Percentiles rank a stretch among this genome's conserved stretches.
Evolutionary conservation across 2,797 vertebrate species (phyloP).

Genomic region (Heterohyrax brucei): DNA sequence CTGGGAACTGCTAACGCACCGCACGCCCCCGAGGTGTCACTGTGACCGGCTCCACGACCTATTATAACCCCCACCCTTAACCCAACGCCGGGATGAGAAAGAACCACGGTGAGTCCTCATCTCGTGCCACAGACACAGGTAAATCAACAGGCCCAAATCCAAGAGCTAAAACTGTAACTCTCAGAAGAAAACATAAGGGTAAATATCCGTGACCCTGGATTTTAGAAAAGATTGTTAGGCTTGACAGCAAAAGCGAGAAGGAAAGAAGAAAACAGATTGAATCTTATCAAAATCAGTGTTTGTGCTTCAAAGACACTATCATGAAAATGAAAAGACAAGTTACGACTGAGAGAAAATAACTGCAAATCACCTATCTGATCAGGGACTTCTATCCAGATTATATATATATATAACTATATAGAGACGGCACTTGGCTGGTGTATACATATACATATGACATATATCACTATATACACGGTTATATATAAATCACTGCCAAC

Average conservation of each 20-base stretch:
- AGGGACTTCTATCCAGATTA: not conserved
- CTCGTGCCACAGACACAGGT: not conserved
- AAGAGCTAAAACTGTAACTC: too few species aligned
- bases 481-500: too few species aligned
- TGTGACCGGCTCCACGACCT: not conserved
- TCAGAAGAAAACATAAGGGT: not conserved
- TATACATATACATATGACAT: too few species aligned
- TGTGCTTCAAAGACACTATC: too few species aligned
- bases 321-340: too few species aligned
- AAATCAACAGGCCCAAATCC: too few species aligned
- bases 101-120: not conserved
- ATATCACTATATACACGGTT: too few species aligned
- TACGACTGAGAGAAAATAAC: too few species aligned
- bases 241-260: not conserved
- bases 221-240: not conserved
- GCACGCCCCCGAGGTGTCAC: not conserved
- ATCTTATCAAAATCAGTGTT: not conserved
- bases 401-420: not conserved
- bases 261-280: not conserved
- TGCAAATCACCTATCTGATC: not conserved
- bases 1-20: not conserved
- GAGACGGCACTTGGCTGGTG: too few species aligned
- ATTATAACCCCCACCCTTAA: not conserved
- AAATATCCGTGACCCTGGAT: not conserved
- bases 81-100: not conserved